Conservation (phyloP, 1,140 invertebrate genomes). For the Trialeurodes vaporariorum region DNA sequence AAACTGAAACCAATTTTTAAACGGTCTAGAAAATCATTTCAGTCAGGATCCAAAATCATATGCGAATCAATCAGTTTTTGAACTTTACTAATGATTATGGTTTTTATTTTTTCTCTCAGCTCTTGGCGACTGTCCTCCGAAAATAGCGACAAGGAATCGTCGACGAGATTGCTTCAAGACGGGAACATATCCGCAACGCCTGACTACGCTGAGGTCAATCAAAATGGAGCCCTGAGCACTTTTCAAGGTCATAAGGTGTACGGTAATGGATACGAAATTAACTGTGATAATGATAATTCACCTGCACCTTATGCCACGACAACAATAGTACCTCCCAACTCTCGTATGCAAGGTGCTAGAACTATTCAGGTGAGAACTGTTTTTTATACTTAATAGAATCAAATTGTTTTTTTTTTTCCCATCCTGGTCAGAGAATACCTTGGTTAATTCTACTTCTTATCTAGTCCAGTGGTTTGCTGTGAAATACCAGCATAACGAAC, state of each 20-base stretch:
- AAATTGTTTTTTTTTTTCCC: too few species aligned
- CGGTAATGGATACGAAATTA: slow-evolving; percentile 1
- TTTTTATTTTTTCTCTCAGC: slow-evolving; percentile 2
- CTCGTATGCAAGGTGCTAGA: slow-evolving; percentile 3
- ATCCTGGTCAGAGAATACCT: too few species aligned
- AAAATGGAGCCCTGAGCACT: slow-evolving; percentile 18
- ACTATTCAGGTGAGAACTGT: neutral
- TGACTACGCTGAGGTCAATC: slow-evolving; percentile 39
- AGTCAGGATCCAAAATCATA: too few species aligned
- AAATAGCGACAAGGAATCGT: slow-evolving; percentile 14
- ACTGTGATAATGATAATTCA: slow-evolving; percentile 15
- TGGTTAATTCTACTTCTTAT: too few species aligned
- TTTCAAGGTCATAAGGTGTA: slow-evolving; percentile 16
- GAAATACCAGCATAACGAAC: too few species aligned
- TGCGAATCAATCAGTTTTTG: too few species aligned
- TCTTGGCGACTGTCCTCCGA: slow-evolving; percentile 10
- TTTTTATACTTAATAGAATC: too few species aligned
- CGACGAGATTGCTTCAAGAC: slow-evolving; percentile 6
- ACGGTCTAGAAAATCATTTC: too few species aligned
- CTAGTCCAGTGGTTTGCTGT: too few species aligned
- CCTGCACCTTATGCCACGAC: slow-evolving; percentile 28
- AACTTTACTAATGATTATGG: too few species aligned
- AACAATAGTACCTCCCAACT: slow-evolving; percentile 22
- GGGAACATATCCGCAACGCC: slow-evolving; percentile 34
- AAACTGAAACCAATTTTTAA: too few species aligned